Base-by-base conservation (phyloP, 2,113 vertebrate genomes). In the Progne subis region DNA sequence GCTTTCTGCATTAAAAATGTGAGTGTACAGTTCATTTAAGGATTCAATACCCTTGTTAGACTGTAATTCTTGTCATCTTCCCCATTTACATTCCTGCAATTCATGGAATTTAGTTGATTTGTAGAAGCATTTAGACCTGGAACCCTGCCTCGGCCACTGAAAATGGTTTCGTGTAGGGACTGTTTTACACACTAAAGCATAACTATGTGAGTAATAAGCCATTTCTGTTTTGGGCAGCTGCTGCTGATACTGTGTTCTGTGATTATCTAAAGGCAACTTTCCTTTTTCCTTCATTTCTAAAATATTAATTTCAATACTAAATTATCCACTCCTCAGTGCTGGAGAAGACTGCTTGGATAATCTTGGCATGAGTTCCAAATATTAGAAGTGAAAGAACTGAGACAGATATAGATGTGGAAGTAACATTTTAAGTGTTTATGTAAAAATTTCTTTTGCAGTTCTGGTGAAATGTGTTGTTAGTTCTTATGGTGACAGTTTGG, bases 11-110 rank as follows among this genome's bases (percentile, higher is more conserved):
- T 97, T 97, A 97, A 96, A 97, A 97, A 97, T 92, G 87, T 78
- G 96, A 96, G 80, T n/a, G 50, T 91, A 88, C 95, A 97, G 96
- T 97, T 97, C 96, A 97, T 97, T 97, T 95, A 91, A 98, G 97
- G 95, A 97, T 97, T 97, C 98, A 96, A 95, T 97, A 97, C 94
- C 85, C 94, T 90, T 94, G 87, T 90, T 95, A 81, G 68, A 88
- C 68, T 90, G 78, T 90, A 96, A 96, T 86, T 97, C 96, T 85
- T 49, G 55, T 86, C 29, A 25, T 39, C 72, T 87, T 95, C 79
- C 14, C 46, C 86, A 93, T 94, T 91, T 90, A 77, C 49, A 64
- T 67, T 91, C 29, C 56, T 87, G 56, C 61, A 89, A 44, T 92
- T 94, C 56, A 9, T 52, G 79, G 82, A 63, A 82, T 76, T 89